Evolutionary conservation across 2,888 invertebrate species (phyloP).

Genomic region (Halictus ligatus): DNA sequence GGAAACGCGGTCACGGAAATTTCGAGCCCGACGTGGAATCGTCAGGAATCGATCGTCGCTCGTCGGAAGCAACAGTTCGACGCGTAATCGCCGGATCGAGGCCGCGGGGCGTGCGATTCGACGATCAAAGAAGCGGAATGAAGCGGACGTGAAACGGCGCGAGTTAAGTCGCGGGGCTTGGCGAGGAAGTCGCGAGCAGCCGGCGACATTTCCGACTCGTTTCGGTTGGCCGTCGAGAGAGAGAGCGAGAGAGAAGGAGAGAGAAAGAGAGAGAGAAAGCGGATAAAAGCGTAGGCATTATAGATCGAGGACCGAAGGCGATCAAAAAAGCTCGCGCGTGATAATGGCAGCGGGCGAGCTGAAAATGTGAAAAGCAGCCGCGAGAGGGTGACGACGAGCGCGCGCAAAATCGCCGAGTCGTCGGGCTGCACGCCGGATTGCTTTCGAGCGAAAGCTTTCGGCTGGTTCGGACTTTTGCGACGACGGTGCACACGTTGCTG

Average conservation of each 20-base stretch:
- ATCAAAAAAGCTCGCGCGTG: slow-evolving; percentile 33
- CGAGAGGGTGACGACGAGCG: not conserved
- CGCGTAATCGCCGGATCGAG: not conserved
- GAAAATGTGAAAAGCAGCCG: not conserved
- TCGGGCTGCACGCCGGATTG: not conserved
- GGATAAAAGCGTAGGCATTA: slow-evolving; percentile 43
- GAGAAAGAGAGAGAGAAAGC: not conserved
- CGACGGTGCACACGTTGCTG: slow-evolving; percentile 5
- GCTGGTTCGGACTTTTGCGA: slow-evolving; percentile 25
- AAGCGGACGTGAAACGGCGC: slow-evolving; percentile 21
- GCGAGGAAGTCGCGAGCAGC: slow-evolving; percentile 21
- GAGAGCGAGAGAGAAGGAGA: not conserved
- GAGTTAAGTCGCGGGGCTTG: not conserved
- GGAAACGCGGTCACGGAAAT: not conserved
- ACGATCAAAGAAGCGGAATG: slow-evolving; percentile 32
- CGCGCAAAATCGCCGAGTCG: not conserved
- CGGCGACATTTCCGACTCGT: slow-evolving; percentile 46
- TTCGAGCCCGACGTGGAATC: not conserved
- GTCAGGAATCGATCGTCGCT: not conserved
- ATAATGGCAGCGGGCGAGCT: slow-evolving; percentile 36
- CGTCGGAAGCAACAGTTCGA: slow-evolving; percentile 8
- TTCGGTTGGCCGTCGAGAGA: slow-evolving; percentile 19
- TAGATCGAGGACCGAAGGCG: slow-evolving; percentile 39
- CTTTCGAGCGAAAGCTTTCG: slow-evolving; percentile 37
- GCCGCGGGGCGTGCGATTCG: not conserved